Evolutionary conservation across 2,888 invertebrate genomes (phyloP), one percentile per base, ranked within the genome.

Genomic region (Drosophila anomelani): DNA sequence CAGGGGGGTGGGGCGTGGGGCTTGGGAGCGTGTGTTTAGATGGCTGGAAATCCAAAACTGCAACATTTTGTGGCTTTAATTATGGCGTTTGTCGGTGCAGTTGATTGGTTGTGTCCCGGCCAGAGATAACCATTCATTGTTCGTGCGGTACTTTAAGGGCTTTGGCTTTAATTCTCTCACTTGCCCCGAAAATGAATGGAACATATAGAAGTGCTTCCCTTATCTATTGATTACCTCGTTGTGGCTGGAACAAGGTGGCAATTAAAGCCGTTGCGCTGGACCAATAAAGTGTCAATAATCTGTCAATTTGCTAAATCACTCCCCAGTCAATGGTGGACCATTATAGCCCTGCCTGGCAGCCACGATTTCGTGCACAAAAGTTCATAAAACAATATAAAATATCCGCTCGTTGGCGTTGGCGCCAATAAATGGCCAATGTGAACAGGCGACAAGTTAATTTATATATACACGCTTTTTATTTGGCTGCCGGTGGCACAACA

Each of bases 251-350:
- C 43, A 17, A 59, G 44, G 47, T 54, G 53, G 57, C 80, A 81
- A 75, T 84, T 83, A 72, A 75, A 81, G 76, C 57, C 56, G 29
- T 49, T 59, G 43, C 63, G 43, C 63, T 20, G 55, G 62, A 55
- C 78, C 84, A 81, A 85, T 78, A 80, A 88, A 82, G 80, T 68
- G 75, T 69, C 78, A 78, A 85, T 88, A 88, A 88, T 83, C 84
- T 83, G 79, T 81, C 78, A 88, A 89, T 87, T 89, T 83, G 76
- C 78, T 77, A 88, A 87, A 89, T 89, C 86, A 83, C 86, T 86
- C 89, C 66, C 79, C 77, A 55, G 75, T 69, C 62, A 57, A 26
- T 51, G 51, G 59, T 44, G 39, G 55, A 46, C 44, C 44, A 43
- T 60, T 53, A 70, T 44, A 41, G 36, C 46, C 15, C 38, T 7